These are phyloP conservation scores for Axea sp. DNA, from an alignment of 2,888 invertebrate species.

Conservation along the genomic window DNA sequence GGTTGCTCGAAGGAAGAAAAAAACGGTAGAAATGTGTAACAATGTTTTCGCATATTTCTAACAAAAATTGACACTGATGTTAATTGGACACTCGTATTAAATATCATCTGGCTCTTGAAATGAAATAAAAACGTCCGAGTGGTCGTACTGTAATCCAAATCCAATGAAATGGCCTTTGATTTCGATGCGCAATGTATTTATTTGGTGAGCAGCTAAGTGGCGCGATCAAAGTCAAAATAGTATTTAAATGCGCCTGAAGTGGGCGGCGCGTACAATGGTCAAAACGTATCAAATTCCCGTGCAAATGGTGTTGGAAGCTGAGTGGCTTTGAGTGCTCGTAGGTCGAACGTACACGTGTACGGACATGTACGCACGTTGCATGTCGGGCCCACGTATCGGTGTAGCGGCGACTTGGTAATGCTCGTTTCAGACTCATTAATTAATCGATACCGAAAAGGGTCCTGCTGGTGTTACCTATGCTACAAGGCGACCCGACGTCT, in stretches of 20 bases:
- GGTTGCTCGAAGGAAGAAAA: no score
- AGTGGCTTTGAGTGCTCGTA: slow-evolving; percentile 22
- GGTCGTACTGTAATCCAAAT: slow-evolving; percentile 17
- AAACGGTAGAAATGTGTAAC: no score
- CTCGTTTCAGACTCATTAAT: slow-evolving; percentile 60
- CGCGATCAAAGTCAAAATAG: slow-evolving; percentile 40
- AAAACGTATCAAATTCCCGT: slow-evolving; percentile 53
- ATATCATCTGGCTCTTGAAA: not conserved
- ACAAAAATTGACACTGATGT: not conserved
- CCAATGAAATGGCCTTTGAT: slow-evolving; percentile 18
- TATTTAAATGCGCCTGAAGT: slow-evolving; percentile 51
- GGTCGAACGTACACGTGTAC: slow-evolving; percentile 36
- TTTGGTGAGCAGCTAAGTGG: slow-evolving; percentile 33
- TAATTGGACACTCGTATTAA: slow-evolving; percentile 11
- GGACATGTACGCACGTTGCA: slow-evolving; percentile 18
- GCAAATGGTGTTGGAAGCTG: slow-evolving; percentile 36
- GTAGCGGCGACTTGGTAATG: slow-evolving; percentile 44
- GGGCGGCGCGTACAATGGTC: slow-evolving; percentile 32
- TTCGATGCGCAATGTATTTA: slow-evolving; percentile 7
- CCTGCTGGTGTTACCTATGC: slow-evolving; percentile 71
- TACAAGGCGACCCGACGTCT: slow-evolving; percentile 76
- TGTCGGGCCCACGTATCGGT: slow-evolving; percentile 45
- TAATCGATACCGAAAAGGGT: slow-evolving; percentile 57
- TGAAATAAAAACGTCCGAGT: not conserved
- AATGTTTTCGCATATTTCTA: no score